Conservation (phyloP, 2,888 invertebrate genomes). For the Saturnia pavonia region DNA sequence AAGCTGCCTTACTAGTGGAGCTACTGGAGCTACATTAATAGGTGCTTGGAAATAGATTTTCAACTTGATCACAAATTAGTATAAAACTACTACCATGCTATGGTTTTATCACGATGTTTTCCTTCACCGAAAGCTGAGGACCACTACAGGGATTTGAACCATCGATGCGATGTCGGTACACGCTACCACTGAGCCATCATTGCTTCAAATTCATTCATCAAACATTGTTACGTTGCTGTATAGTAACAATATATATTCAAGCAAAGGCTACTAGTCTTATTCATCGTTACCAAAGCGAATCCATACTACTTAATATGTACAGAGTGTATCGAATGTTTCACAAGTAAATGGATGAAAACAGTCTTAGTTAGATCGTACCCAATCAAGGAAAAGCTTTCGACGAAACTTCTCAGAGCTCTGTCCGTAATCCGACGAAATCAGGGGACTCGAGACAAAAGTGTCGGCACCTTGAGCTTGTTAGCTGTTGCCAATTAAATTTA, state of each 20-base stretch:
- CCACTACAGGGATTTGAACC: too few relatives aligned
- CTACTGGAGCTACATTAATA: too few relatives aligned
- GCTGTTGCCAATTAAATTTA: conserved; percentile 21
- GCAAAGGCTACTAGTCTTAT: not conserved
- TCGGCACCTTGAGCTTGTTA: conserved; percentile 6
- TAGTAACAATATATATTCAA: not conserved
- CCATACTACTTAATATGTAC: conserved; percentile 19
- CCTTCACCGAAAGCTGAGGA: too few relatives aligned
- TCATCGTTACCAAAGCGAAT: conserved; percentile 20
- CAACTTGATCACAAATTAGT: too few relatives aligned
- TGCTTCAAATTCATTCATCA: too few relatives aligned
- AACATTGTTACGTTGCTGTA: not conserved
- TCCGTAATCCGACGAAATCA: conserved; percentile 22
- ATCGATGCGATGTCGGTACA: too few relatives aligned
- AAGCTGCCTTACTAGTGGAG: too few relatives aligned
- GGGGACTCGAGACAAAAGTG: conserved; percentile 17
- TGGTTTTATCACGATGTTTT: too few relatives aligned
- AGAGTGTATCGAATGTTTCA: conserved; percentile 20
- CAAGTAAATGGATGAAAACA: conserved; percentile 20
- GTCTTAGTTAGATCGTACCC: conserved; percentile 20
- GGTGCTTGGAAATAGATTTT: too few relatives aligned
- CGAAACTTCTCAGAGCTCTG: conserved; percentile 20
- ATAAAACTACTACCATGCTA: too few relatives aligned
- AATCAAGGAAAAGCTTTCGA: conserved; percentile 22
- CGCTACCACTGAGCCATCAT: too few relatives aligned